Evolutionary conservation across 2,113 vertebrate species (phyloP), one percentile per base, ranked within the genome.

Genomic region (Paramisgurnus dabryanus): DNA sequence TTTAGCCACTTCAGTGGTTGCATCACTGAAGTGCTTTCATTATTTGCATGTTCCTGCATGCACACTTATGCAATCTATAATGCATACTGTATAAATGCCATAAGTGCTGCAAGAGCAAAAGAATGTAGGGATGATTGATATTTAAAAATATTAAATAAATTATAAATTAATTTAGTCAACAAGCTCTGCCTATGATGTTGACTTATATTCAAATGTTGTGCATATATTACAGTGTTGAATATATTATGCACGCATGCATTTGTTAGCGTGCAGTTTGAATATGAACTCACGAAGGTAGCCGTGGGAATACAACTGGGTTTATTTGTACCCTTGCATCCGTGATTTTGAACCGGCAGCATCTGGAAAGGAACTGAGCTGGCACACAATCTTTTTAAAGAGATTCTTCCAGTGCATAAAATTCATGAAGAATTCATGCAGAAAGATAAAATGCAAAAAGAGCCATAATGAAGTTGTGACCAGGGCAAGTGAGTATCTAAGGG

Each of bases 401-500:
- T 80, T n/a, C 80, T 69, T 27, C 17, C 63, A 53, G 72, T 39
- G 78, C 64, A 65, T 70, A 61, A 68, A 57, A 67, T 76, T 85
- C 81, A 85, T 83, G 69, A 85, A 85, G 76, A 79, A 85, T 83
- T 85, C 70, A 85, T 83, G 76, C 18, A 58, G 43, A 82, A 34
- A 67, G 67, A 65, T 18, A 58, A 74, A 40, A 50, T 64, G 22
- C 34, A 73, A 78, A 78, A 83, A 68, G 63, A 73, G 67, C 78
- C 78, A 81, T 85, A 83, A 85, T 81, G 82, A 85, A 81, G 76
- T 67, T 83, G 75, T 81, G 84, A 81, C 82, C 76, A 68, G 75
- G 79, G 74, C 84, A 78, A 80, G 70, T 47, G 64, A 79, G 84
- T 34, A 72, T 78, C 75, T 73, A 72, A 83, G 82, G 79, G 84